Evolutionary conservation across 2,113 vertebrate genomes (phyloP), one percentile per base, ranked within the genome.

Genomic region (Pteruthius melanotis): DNA sequence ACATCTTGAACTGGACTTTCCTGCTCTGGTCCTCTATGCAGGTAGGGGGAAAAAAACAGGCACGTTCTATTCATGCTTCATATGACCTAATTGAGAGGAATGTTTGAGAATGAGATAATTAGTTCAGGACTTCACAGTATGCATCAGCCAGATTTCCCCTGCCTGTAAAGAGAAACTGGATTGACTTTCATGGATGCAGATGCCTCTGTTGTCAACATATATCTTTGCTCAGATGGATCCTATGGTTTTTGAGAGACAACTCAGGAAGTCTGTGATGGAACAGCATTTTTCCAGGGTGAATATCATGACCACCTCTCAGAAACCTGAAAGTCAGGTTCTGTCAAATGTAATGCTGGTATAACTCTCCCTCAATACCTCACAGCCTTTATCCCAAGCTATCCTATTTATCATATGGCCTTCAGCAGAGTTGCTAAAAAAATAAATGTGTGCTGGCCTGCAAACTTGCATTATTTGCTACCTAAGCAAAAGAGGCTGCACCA

Each of bases 281-380:
- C 4, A 65, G 7, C 11, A 3, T 77, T 90, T 88, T 31, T 75
- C 11, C 39, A 33, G 22, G 33, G 6, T 90, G 50, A 33, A 8
- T 57, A 74, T 26, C 39, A 30, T 42, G 63, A 86, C 50, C 42
- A 59, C 8, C 28, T 37, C 72, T 80, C 52, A 45, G 52, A 88
- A 85, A 65, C 23, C 13, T 50, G 66, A 87, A 92, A 93, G 76
- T 19, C 35, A 61, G 54, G 23, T 20, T 94, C 87, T 80, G 53
- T 42, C 42, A 88, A 80, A 69, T 21, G 5, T 9, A 42, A 30
- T 75, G n/a, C 18, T 47, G 18, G 13, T 35, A 31, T 31, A 69
- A 54, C 26, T 76, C 42, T 80, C 18, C 42, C 11, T 88, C 31
- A 20, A 23, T 49, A 26, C 15, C 30, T 90, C 31, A 22, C 35